phyloP scores from a whole-genome alignment of 2,888 invertebrate genomes.

The Campaea margaritaria region DNA sequence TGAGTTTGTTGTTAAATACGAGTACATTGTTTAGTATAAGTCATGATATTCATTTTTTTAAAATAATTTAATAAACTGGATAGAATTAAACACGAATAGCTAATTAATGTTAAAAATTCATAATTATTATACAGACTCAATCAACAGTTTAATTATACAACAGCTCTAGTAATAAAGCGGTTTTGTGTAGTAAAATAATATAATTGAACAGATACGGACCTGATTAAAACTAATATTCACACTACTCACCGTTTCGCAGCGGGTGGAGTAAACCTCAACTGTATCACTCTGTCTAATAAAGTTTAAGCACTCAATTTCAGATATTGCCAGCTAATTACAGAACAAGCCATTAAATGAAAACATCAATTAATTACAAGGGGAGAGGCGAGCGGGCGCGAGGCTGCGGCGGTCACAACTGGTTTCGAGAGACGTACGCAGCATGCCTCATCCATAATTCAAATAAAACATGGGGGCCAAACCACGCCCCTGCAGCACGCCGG shows the following conservation, averaged over 20 bases:
- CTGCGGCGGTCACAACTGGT: slow-evolving; percentile 81
- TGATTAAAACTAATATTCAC: slow-evolving; percentile 35
- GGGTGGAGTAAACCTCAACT: slow-evolving; percentile 39
- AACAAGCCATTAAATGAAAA: slow-evolving; percentile 82
- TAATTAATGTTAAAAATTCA: not conserved
- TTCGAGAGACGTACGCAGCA: slow-evolving; percentile 71
- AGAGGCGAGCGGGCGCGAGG: slow-evolving; percentile 80
- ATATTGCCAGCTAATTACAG: slow-evolving; percentile 76
- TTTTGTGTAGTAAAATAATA: slow-evolving; percentile 9
- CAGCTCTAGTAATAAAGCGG: slow-evolving; percentile 4
- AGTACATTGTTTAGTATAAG: no score
- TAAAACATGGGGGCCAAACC: slow-evolving; percentile 82
- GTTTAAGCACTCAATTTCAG: slow-evolving; percentile 74
- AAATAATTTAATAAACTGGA: no score
- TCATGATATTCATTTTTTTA: no score
- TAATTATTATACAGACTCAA: slow-evolving; percentile 2
- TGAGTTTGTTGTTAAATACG: no score
- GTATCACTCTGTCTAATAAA: slow-evolving; percentile 68
- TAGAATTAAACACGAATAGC: not conserved
- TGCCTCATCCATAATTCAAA: slow-evolving; percentile 84
- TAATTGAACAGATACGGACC: slow-evolving; percentile 37
- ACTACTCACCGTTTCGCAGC: slow-evolving; percentile 45
- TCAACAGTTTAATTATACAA: slow-evolving; percentile 4
- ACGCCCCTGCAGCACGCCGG: slow-evolving; percentile 80
- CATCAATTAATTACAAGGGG: slow-evolving; percentile 83